Evolutionary conservation across 2,888 invertebrate genomes (phyloP), one percentile per base, ranked within the genome.

Genomic region (Chrysolina haemoptera): DNA sequence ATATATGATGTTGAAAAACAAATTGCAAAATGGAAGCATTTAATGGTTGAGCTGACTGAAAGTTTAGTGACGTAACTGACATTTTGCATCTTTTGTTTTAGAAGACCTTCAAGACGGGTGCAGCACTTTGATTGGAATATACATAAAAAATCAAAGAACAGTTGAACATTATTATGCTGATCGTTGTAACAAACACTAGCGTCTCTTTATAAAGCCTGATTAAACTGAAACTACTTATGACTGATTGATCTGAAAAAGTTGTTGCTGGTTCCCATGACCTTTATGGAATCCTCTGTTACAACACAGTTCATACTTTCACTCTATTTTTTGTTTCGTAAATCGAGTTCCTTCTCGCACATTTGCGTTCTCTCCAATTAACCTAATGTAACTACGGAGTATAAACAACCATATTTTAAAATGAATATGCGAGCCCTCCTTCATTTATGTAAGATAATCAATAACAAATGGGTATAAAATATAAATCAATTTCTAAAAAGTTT

Each of bases 51-150:
- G 48, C 68, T 76, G 69, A 74, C 68, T 76, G 69, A 74, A 74
- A 72, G 74, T 76, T 71, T 55, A 78, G 76, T 80, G 81, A 79
- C 78, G 81, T 76, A 82, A 82, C 79, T 80, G 80, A 78, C 81
- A 81, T 81, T 80, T 80, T 74, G 76, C 76, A 78, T 81, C 78
- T 79, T 78, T 76, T 77, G 62, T 76, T 74, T 76, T 76, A 48
- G 48, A 65, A 77, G 75, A 70, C 75, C 78, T 77, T 76, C 77
- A 53, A 74, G 63, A 16, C 66, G 70, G 69, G 63, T 63, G 66
- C 64, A 64, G 68, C 67, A 53, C 41, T 67, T 55, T 48, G 67
- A 67, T 67, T 40, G 67, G 16, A 59, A 59, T 27, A 59, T n/a
- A 59, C n/a, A 59, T 27, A 59, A 62, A 65, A 67, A 71, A 20